These are phyloP conservation scores for Cheirogaleus major DNA, from an alignment of 2,797 vertebrate genomes.

Conservation along the genomic window DNA sequence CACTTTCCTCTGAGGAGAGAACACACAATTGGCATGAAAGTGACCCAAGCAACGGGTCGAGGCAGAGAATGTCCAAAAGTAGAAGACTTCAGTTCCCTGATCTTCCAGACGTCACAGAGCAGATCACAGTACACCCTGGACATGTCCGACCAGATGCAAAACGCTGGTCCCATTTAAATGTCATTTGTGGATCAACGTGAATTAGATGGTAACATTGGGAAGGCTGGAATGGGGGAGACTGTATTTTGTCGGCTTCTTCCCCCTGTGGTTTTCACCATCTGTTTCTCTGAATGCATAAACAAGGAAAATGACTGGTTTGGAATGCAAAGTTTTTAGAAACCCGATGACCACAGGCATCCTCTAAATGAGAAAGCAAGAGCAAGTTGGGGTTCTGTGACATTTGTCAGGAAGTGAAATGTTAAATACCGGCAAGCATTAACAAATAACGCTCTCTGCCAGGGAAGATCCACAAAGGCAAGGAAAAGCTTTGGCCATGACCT, in stretches of 20 bases:
- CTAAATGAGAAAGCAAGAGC: conserved; percentile 77
- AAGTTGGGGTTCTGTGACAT: conserved; percentile 78
- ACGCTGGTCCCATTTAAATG: conserved; percentile 47
- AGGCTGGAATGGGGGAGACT: conserved; percentile 59
- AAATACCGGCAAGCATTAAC: conserved; percentile 53
- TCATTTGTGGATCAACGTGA: not conserved
- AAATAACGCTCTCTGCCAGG: not conserved
- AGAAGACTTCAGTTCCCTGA: conserved; percentile 7
- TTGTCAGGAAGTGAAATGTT: conserved; percentile 80
- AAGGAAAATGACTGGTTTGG: conserved; percentile 85
- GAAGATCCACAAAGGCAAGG: not conserved
- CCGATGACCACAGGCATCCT: conserved; percentile 84
- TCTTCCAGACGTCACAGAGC: conserved; percentile 53
- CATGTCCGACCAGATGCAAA: conserved; percentile 59
- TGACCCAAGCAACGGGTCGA: conserved; percentile 44
- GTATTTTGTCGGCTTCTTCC: conserved; percentile 56
- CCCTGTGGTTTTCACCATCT: conserved; percentile 84
- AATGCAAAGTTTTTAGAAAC: conserved; percentile 80
- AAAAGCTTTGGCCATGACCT: not conserved
- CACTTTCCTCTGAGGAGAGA: conserved; percentile 74
- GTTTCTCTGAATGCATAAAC: conserved; percentile 85
- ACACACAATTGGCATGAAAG: conserved; percentile 73
- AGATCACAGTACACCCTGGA: not conserved
- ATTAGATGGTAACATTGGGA: conserved; percentile 68
- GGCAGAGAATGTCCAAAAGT: conserved; percentile 35